Evolutionary conservation across 2,113 vertebrate species (phyloP), one percentile per base, ranked within the genome.

Genomic region (Toxostoma redivivum): DNA sequence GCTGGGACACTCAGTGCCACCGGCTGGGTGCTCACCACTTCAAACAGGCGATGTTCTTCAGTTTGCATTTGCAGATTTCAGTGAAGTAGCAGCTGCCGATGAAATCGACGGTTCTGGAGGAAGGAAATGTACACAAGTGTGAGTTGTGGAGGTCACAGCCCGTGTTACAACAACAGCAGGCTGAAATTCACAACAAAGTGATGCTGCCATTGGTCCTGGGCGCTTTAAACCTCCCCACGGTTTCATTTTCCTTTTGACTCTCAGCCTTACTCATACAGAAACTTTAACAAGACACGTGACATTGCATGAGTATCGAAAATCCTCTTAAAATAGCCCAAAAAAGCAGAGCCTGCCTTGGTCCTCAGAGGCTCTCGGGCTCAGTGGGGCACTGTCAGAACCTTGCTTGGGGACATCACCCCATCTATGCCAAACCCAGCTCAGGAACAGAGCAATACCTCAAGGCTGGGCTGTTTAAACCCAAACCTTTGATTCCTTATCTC

Each of bases 61-160:
- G 97, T 60, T 99, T 99, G 97, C 99, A 99, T 70, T 98, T 98
- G 98, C 99, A 99, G 97, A 98, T 99, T 51, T 99, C 98, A 3
- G 99, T 99, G 12, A 98, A 99, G 97, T 99, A 99, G 97, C 99
- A 99, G 98, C 98, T 98, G 76, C 99, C 99, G 48, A 98, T 99
- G 98, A 99, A 99, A 97, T 99, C 99, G 21, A 99, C 99, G 23
- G 99, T 98, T 48, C 99, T 99, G 66, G 74, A 66, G 42, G 86
- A 81, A 66, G 60, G 45, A 5, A n/a, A 58, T 21, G 19, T 0
- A 25, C 25, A 9, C 30, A 22, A 23, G 23, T 30, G 81, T 85
- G 11, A 53, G 48, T 1, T 33, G 40, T 13, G 45, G 3, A 3
- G 27, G 5, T 38, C 9, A 10, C n/a, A 38, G 0, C 11, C 2